Conservation (phyloP, 2,888 invertebrate genomes). For the Eretmocerus hayati region DNA sequence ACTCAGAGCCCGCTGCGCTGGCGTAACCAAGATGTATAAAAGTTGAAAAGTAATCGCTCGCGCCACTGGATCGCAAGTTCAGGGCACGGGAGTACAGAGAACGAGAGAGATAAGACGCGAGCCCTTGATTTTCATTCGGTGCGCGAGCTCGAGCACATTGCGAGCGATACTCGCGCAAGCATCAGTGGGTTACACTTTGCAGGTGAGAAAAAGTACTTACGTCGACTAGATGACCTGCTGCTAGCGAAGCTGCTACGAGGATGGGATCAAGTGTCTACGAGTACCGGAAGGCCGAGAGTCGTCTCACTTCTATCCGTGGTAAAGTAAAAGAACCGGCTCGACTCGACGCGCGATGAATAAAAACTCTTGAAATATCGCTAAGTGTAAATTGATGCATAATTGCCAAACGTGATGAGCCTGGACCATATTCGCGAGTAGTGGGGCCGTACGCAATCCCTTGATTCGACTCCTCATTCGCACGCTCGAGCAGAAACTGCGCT, state of each 20-base stretch:
- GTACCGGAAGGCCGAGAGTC: neutral
- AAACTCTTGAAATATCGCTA: constrained; percentile 46
- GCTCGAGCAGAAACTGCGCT: neutral
- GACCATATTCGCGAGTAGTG: constrained; percentile 25
- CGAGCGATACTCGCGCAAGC: too few species aligned
- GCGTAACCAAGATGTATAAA: constrained; percentile 10
- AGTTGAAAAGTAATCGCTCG: constrained; percentile 20
- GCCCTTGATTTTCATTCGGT: too few species aligned
- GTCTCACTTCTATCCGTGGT: constrained; percentile 17
- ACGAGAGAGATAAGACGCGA: too few species aligned
- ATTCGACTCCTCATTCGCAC: constrained; percentile 1
- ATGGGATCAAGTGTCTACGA: too few species aligned
- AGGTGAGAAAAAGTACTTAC: too few species aligned
- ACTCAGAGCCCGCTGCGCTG: neutral
- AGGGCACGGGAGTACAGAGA: too few species aligned
- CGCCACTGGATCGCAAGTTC: neutral
- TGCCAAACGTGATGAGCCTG: constrained; percentile 46
- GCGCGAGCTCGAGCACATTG: too few species aligned
- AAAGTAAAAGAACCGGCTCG: too few species aligned
- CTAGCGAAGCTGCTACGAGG: too few species aligned
- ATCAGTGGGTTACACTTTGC: too few species aligned
- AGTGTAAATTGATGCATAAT: constrained; percentile 48
- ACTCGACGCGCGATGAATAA: constrained; percentile 46
- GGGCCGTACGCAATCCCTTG: constrained; percentile 4
- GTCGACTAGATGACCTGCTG: too few species aligned